Evolutionary conservation across 2,113 vertebrate genomes (phyloP).

Genomic region (Zapus hudsonius): DNA sequence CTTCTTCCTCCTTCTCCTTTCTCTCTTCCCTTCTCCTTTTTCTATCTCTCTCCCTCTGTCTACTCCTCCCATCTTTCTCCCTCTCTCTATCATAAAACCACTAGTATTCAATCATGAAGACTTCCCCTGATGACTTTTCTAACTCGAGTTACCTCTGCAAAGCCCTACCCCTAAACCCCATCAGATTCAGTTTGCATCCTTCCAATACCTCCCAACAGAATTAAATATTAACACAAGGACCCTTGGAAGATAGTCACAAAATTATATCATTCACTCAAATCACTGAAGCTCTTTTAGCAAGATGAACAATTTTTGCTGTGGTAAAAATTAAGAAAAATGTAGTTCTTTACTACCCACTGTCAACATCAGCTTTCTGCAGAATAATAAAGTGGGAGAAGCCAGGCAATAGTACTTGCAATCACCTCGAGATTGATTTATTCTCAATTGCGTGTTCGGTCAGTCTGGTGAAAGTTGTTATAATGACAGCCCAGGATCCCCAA

Average conservation of each 20-base stretch:
- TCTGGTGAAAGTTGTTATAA: conserved; percentile 56
- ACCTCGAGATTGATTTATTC: conserved; percentile 73
- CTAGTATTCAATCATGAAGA: not conserved
- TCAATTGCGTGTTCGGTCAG: conserved; percentile 51
- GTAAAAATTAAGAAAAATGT: conserved; percentile 39
- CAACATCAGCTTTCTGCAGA: conserved; percentile 15
- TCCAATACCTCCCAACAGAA: not conserved
- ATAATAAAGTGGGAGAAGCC: conserved; percentile 49
- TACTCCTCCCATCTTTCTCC: not conserved
- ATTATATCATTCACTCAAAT: not conserved
- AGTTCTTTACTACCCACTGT: conserved; percentile 17
- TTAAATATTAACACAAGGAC: not conserved
- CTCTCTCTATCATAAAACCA: not conserved
- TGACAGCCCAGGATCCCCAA: conserved; percentile 29
- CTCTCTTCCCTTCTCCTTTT: not conserved
- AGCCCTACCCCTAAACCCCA: no score
- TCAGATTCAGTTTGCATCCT: not conserved
- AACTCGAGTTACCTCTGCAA: not conserved
- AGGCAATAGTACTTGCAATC: conserved; percentile 69
- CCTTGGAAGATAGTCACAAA: not conserved
- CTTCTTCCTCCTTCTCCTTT: not conserved
- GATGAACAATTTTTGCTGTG: not conserved
- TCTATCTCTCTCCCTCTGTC: not conserved
- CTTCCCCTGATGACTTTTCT: not conserved
- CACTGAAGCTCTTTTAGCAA: not conserved